A percentile compares a stretch with the other conserved stretches of the same genome.
phyloP scores from a whole-genome alignment of 2,797 vertebrate genomes.

The Enteromius thamalakanensis region DNA sequence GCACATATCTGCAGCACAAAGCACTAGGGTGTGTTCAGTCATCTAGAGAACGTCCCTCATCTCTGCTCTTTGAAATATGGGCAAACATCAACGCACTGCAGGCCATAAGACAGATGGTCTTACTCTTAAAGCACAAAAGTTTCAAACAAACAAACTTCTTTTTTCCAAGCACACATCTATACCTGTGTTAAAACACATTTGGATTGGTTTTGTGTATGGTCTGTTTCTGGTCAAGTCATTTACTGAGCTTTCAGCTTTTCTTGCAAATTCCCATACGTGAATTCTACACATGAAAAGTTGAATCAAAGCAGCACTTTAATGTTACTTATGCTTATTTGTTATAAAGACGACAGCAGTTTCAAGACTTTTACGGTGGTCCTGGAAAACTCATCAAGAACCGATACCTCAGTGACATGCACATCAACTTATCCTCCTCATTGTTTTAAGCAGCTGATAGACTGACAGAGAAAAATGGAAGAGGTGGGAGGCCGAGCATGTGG shows the following conservation, averaged over 20 bases:
- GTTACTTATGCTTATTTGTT: constrained; percentile 8
- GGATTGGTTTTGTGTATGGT: constrained; percentile 10
- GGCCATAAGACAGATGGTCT: constrained; percentile 66
- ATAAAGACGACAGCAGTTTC: background rate
- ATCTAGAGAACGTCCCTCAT: constrained; percentile 55
- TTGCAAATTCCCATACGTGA: constrained; percentile 47
- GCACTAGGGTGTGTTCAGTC: constrained; percentile 29
- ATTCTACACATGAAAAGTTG: background rate
- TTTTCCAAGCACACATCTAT: background rate
- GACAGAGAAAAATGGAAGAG: constrained; percentile 22
- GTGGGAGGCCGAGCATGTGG: constrained; percentile 36
- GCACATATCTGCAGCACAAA: constrained; percentile 13
- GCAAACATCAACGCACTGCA: constrained; percentile 68
- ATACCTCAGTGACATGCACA: constrained; percentile 29
- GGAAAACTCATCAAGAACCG: constrained; percentile 42
- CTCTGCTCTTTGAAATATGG: constrained; percentile 66
- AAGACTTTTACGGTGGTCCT: constrained; percentile 43
- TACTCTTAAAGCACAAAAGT: constrained; percentile 53
- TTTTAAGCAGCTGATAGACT: constrained; percentile 18
- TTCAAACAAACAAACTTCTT: constrained; percentile 7
- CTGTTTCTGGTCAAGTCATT: constrained; percentile 35
- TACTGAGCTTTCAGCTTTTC: constrained; percentile 30
- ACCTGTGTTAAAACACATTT: constrained; percentile 10
- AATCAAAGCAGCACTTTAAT: constrained; percentile 4
- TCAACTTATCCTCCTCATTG: constrained; percentile 31